Base-by-base conservation (phyloP, 2,888 invertebrate species). In the Volucella inanis region DNA sequence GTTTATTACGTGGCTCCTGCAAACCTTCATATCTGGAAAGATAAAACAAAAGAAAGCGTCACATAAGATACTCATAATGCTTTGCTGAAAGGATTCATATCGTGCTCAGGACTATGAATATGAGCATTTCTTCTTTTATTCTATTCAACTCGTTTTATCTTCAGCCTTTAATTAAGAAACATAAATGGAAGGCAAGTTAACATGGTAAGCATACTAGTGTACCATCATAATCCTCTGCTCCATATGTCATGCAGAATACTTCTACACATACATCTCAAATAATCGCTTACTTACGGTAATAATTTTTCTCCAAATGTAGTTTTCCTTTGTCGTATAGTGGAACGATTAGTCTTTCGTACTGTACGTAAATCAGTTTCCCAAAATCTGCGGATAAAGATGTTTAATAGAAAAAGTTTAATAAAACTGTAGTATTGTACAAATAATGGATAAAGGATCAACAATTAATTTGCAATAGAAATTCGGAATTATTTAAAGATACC, bases 351-450 rank as follows among this genome's bases (percentile, higher is more conserved):
- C 88, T 95, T 94, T 38, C 96, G 92, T 0, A 94, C 96, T n/a
- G 95, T 93, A 72, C 94, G 95, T 70, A 97, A 94, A 90, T 97
- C 97, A 87, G 95, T 95, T 89, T 96, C 95, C 96, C 96, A 97
- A 91, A 96, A 96, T 47, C 92, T 92, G 83, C n/a, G 87, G 87
- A 61, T 22, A 11, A 39, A 59, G 39, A 31, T 39, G 10, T 38
- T 62, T 54, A 62, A 72, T 57, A 49, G 18, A 72, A 52, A 61
- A 62, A 52, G 18, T 47, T 68, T 45, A 54, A 9, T n/a, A 45
- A 67, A 54, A 67, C 50, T 52, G 50, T 41, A 38, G n/a, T n/a
- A 62, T 38, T 9, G 14, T 31, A n/a, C 6, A 31, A 31, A 31
- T 31, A 31, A 6, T 15, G 41, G 10, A 12, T 9, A 11, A 45